Evolutionary conservation across 2,888 invertebrate species (phyloP).

Genomic region (Perizoma affinitatum): DNA sequence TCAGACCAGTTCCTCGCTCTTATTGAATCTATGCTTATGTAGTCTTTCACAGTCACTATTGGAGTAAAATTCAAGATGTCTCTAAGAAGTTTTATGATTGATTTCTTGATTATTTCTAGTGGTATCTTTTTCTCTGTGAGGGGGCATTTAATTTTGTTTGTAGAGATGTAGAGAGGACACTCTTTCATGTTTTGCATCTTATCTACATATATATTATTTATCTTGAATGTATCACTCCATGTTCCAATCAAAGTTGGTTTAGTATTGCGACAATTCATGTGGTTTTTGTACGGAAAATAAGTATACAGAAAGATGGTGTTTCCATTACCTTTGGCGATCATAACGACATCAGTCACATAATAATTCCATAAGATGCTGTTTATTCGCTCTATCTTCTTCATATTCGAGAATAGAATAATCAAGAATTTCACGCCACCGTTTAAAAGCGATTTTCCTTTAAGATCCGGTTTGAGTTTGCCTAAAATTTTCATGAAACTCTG

Average conservation of each 20-base stretch:
- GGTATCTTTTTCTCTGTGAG: constrained; percentile 58
- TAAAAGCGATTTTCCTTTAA: constrained; percentile 59
- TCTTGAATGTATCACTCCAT: constrained; percentile 43
- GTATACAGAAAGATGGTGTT: constrained; percentile 53
- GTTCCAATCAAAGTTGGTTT: constrained; percentile 52
- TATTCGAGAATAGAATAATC: constrained; percentile 52
- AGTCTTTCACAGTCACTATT: constrained; percentile 58
- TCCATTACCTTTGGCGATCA: constrained; percentile 46
- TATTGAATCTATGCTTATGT: constrained; percentile 64
- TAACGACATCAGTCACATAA: constrained; percentile 56
- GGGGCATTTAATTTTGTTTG: constrained; percentile 61
- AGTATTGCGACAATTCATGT: constrained; percentile 59
- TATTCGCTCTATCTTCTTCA: constrained; percentile 53
- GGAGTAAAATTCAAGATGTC: constrained; percentile 67
- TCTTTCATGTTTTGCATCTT: constrained; percentile 66
- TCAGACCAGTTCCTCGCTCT: constrained; percentile 65
- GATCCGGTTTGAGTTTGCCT: constrained; percentile 56
- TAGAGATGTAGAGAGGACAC: constrained; percentile 68
- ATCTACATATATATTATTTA: constrained; percentile 52
- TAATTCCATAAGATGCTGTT: constrained; percentile 60
- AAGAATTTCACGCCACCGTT: constrained; percentile 58
- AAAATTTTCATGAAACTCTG: constrained; percentile 56
- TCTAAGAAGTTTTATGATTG: constrained; percentile 55
- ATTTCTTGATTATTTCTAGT: constrained; percentile 60
- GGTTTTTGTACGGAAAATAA: constrained; percentile 62